Base-by-base conservation (phyloP, 1,140 invertebrate species). In the Caenorhabditis latens region DNA sequence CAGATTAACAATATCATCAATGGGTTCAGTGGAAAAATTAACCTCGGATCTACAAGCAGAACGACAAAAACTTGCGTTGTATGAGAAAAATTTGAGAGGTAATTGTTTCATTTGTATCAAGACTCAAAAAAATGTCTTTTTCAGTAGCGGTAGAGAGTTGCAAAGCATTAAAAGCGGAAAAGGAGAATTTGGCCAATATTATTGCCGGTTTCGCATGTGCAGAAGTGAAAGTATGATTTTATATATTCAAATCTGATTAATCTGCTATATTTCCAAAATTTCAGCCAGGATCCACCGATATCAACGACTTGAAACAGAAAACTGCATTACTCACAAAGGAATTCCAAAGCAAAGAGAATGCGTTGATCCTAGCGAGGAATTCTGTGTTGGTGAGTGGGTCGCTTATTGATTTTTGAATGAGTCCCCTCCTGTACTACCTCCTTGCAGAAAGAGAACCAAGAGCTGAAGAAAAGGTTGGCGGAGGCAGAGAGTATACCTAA, bases 41-140 rank as follows among this genome's bases (percentile, higher is more conserved):
- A 79, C 21, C 71, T 79, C 71, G 46, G 71, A 79, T 79, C n/a
- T 79, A 53, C 71, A 79, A 50, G 71, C 71, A 3, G 71, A 79
- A 50, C 43, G 71, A 24, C 71, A 79, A 3, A 79, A 79, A 79
- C 71, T 79, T 50, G 71, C 71, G 13, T 79, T 79, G 53, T 79
- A 79, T 50, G 71, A 79, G 21, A 50, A 53, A 24, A 79, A 79
- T 32, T 79, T 79, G 24, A 16, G 71, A 50, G 43, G 71, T 79
- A 50, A 13, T 5, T 21, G 50, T 79, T 24, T 5, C 0, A 50
- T 24, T 46, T 79, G 8, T 13, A 43, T n/a, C 5, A 65, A 9
- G 40, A 13, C 46, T 46, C 11, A 50, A 19, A 24, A 0, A 9
- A 11, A 50, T 1, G n/a, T n/a, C 46, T 43, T 79, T 79, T 79